Base-by-base conservation (phyloP, 1,140 invertebrate species). In the Zaprionus africanus region DNA sequence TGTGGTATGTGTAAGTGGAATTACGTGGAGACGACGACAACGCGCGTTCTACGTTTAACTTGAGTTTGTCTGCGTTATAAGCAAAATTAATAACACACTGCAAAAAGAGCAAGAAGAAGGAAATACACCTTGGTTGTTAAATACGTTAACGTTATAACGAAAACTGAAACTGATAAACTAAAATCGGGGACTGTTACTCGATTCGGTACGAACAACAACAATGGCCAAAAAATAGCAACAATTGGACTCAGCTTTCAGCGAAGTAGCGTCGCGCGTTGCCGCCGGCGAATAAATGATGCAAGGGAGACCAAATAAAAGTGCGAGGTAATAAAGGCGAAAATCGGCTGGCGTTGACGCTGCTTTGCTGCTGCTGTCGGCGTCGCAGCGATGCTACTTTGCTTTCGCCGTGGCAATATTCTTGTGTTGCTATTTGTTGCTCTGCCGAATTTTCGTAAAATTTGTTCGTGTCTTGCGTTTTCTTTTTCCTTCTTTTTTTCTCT, bases 1-100 rank as follows among this genome's bases (percentile, higher is more conserved):
- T 77, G 73, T 88, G 84, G 84, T 90, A 90, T 88, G 85, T 88
- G 84, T 78, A 67, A 81, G 82, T 90, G 85, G 84, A 90, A 90
- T 90, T 77, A 85, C 78, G 62, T 81, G 43, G 70, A 77, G 78
- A 82, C 65, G 65, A 59, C 65, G 65, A 57, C 65, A 64, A 90
- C 85, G 82, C 85, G 81, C 81, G 81, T 76, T 77, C 69, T 56
- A 77, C 69, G 68, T 77, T 73, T 73, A 77, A 77, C 58, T 77
- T 58, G 62, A 56, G 62, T 73, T 58, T 61, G 66, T 73, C 65
- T 77, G 68, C 68, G 67, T 46, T 64, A 58, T 49, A 26, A 24
- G 68, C 63, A 72, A 77, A 73, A 62, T 62, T 74, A 67, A 67
- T 67, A 78, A 74, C 70, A 78, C 76, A 78, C 76, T 78, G 76